Base-by-base conservation (phyloP, 2,797 vertebrate species). In the Rhinichthys osculus region DNA sequence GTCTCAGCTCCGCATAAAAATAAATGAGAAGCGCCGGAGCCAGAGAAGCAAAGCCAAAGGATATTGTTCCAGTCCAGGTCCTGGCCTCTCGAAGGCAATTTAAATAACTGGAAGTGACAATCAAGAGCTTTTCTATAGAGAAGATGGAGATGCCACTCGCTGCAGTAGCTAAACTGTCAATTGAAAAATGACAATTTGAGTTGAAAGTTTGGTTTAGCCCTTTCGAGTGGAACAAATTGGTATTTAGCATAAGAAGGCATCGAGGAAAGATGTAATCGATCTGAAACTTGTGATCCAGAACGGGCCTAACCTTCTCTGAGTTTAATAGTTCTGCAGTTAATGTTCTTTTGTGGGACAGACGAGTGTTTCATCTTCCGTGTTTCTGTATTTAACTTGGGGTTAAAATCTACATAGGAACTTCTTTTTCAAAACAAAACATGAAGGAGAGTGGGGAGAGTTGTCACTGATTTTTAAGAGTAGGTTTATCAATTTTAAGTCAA, bases 11-110 rank as follows among this genome's bases (percentile, higher is more conserved):
- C 87, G 91, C 92, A 94, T 94, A 90, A 94, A 95, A 95, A 94
- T 95, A 95, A 95, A 95, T 94, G 93, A 94, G 94, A 93, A 94
- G 91, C 91, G 74, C 91, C 91, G 92, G 92, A 92, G 91, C 90
- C 82, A 90, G 89, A 89, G 88, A 91, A 91, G 90, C 85, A 90
- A 93, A 94, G 93, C 93, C 92, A 90, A 89, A 88, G 93, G 92
- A 95, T 94, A 94, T 95, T 94, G 94, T 94, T 94, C 92, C 91
- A 93, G 94, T 94, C 93, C 93, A 93, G 62, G 30, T 92, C 90
- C 93, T 88, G 91, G 88, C 91, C 92, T 93, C 91, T 90, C 92
- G 93, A 93, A 95, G 93, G 93, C 92, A 92, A 93, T 94, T 95
- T 93, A 94, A 94, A 93, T 91, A 92, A 93, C 89, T 92, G 91